Evolutionary conservation across 2,888 invertebrate genomes (phyloP).

Genomic region (Ectropis crepuscularia): DNA sequence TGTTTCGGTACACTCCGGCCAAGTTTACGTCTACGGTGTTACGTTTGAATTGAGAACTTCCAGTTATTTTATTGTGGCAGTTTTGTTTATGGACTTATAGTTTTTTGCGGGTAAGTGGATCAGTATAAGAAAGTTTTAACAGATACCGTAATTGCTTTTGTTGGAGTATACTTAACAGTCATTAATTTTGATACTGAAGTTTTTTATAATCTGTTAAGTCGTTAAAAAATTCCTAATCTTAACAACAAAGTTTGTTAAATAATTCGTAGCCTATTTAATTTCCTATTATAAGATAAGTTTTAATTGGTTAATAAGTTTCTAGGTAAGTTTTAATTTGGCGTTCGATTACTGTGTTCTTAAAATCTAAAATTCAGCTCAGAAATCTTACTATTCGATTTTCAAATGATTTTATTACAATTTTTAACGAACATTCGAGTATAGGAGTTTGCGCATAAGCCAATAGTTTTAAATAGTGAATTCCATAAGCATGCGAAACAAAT

Average conservation of each 20-base stretch:
- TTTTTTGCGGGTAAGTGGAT: conserved; percentile 52
- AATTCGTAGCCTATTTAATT: not conserved
- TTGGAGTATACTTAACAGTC: conserved; percentile 30
- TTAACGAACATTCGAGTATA: too few species aligned
- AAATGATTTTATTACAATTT: too few species aligned
- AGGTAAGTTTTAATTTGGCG: too few species aligned
- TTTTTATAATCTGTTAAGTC: conserved; percentile 18
- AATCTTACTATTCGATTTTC: too few species aligned
- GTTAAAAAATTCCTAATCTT: conserved; percentile 5
- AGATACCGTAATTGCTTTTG: conserved; percentile 35
- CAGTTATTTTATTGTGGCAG: conserved; percentile 51
- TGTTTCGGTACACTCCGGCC: conserved; percentile 42
- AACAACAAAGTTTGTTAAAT: not conserved
- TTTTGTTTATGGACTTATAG: conserved; percentile 54
- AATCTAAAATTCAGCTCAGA: too few species aligned
- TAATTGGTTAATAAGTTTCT: too few species aligned
- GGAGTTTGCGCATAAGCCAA: too few species aligned
- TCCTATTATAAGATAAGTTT: too few species aligned
- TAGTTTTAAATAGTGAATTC: too few species aligned
- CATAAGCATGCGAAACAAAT: too few species aligned
- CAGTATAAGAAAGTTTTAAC: conserved; percentile 39
- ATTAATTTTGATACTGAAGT: conserved; percentile 30
- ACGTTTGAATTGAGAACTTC: conserved; percentile 53
- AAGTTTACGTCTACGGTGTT: conserved; percentile 61
- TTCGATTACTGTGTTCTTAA: too few species aligned